These are phyloP conservation scores for Pseudopipra pipra DNA, from an alignment of 2,113 vertebrate genomes.

Conservation along the genomic window DNA sequence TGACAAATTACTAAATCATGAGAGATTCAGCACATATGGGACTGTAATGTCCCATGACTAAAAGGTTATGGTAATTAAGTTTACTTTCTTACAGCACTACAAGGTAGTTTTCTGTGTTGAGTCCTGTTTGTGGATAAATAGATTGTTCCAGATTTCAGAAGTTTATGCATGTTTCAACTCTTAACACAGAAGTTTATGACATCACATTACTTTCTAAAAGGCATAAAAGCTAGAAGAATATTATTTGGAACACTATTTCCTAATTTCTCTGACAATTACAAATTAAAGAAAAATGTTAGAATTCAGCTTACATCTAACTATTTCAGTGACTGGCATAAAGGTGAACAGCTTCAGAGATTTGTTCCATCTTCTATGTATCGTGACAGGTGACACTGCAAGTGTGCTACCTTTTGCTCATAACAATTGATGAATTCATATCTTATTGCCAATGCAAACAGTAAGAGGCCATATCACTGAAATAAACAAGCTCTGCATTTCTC, in stretches of 20 bases:
- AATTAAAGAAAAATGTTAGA: background rate
- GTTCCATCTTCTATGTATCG: background rate
- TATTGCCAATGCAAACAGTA: background rate
- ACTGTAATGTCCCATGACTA: background rate
- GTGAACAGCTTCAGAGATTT: background rate
- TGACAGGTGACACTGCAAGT: background rate
- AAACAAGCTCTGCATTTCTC: background rate
- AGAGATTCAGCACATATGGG: background rate
- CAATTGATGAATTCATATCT: background rate
- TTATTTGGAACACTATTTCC: background rate
- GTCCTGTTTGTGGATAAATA: background rate
- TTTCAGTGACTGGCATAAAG: background rate
- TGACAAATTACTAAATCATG: constrained; percentile 1
- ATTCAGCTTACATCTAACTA: background rate
- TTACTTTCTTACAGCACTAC: background rate
- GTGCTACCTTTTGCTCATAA: background rate
- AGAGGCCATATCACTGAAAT: background rate
- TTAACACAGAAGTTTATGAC: background rate
- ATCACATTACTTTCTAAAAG: background rate
- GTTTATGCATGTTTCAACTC: background rate
- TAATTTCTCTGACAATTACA: background rate
- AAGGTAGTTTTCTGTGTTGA: background rate
- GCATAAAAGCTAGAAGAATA: background rate
- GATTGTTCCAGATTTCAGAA: constrained; percentile 22
- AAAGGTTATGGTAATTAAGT: background rate